These are phyloP conservation scores for Phocoena sinus DNA, from an alignment of 2,113 vertebrate genomes.

Conservation along the genomic window DNA sequence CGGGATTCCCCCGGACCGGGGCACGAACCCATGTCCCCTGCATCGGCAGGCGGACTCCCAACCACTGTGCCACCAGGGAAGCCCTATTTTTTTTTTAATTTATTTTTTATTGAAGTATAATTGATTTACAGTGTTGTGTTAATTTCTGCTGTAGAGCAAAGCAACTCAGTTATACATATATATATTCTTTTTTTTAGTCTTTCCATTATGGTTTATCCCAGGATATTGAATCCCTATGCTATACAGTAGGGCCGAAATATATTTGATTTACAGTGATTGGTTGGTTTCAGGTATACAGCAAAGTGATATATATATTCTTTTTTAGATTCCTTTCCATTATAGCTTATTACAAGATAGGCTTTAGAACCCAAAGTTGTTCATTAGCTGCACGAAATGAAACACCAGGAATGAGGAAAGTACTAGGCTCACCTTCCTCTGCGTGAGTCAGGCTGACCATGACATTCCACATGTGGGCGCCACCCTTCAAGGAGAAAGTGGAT, in stretches of 20 bases:
- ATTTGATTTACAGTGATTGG: neutral
- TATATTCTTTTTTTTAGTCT: neutral
- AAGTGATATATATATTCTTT: neutral
- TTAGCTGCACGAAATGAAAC: neutral
- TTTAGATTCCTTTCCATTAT: neutral
- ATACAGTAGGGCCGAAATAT: neutral
- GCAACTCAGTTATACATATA: neutral
- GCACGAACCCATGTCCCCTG: no score
- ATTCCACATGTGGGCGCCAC: neutral
- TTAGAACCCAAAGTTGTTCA: neutral
- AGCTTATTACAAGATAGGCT: neutral
- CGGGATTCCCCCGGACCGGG: no score
- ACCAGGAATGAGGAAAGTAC: neutral
- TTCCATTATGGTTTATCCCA: neutral
- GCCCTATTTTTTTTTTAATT: neutral
- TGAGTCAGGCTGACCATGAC: neutral
- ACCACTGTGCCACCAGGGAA: no score
- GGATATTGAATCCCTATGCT: neutral
- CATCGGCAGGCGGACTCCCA: no score
- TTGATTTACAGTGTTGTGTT: neutral
- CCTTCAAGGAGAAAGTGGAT: neutral
- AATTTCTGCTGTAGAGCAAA: neutral
- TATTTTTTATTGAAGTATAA: neutral
- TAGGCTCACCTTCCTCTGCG: fast-evolving
- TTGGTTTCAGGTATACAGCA: neutral